Conservation (phyloP, 2,797 vertebrate genomes). For the Sebastes matsubarae region DNA sequence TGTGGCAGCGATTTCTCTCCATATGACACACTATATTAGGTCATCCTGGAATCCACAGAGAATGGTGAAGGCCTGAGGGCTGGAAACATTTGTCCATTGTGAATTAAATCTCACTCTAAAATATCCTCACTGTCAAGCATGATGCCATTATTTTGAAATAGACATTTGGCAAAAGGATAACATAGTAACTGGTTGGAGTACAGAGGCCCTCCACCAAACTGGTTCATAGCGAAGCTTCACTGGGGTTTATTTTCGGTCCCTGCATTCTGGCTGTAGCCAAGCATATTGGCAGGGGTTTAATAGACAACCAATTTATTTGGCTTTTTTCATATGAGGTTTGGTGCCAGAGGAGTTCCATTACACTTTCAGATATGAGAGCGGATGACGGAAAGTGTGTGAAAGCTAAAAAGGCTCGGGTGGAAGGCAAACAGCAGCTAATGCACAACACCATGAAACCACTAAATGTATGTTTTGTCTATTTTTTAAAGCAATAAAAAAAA, state of each 20-base stretch:
- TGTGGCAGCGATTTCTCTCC: background rate
- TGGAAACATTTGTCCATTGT: slow-evolving; percentile 1
- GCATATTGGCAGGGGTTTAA: background rate
- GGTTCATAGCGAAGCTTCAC: background rate
- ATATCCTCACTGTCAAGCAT: slow-evolving; percentile 10
- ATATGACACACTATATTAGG: background rate
- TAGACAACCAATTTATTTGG: background rate
- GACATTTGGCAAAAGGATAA: slow-evolving; percentile 1
- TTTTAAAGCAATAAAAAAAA: slow-evolving; percentile 2
- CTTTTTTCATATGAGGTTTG: background rate
- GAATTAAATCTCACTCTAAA: slow-evolving; percentile 28
- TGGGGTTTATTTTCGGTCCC: background rate
- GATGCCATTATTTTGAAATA: slow-evolving; percentile 15
- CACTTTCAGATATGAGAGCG: background rate
- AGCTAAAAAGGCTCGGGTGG: background rate
- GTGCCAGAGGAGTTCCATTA: background rate
- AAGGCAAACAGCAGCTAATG: slow-evolving; percentile 15
- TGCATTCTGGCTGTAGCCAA: background rate
- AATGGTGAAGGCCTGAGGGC: background rate
- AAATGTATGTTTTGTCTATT: background rate
- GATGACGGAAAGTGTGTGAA: background rate
- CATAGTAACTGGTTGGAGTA: background rate
- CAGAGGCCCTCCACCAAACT: background rate
- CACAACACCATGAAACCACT: background rate
- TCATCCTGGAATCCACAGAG: slow-evolving; percentile 11